These are phyloP conservation scores for Platyura marginata DNA, from an alignment of 1,140 invertebrate species.

Conservation along the genomic window DNA sequence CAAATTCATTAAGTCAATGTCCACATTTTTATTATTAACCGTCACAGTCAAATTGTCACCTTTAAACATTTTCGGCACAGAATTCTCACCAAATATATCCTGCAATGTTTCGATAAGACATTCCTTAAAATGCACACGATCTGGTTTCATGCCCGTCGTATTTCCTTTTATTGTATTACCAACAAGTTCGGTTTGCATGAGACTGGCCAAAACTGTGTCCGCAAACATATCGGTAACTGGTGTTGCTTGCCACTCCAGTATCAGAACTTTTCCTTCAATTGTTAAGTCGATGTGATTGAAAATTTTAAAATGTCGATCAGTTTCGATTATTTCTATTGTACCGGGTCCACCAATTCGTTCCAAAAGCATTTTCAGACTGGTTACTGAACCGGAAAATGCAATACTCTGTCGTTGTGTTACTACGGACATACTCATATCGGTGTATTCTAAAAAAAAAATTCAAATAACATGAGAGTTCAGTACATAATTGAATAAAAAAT, in stretches of 20 bases:
- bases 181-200: slow-evolving; percentile 56
- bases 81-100: slow-evolving; percentile 89
- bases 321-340: slow-evolving; percentile 50
- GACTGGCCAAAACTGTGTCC: slow-evolving; percentile 74
- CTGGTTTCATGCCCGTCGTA: slow-evolving; percentile 44
- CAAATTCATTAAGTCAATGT: slow-evolving; percentile 67
- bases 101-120: slow-evolving; percentile 83
- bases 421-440: slow-evolving; percentile 82
- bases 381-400: slow-evolving; percentile 60
- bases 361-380: slow-evolving; percentile 65
- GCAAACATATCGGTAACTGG: slow-evolving; percentile 97
- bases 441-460: slow-evolving; percentile 56
- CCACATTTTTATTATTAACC: slow-evolving; percentile 67
- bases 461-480: not conserved
- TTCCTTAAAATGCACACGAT: slow-evolving; percentile 79
- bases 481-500: slow-evolving; percentile 1
- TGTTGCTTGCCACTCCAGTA: slow-evolving; percentile 84
- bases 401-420: slow-evolving; percentile 83
- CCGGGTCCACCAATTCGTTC: slow-evolving; percentile 59
- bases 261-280: slow-evolving; percentile 67
- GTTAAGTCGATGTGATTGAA: slow-evolving; percentile 65
- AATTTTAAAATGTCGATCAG: slow-evolving; percentile 49
- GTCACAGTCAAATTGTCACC: slow-evolving; percentile 73
- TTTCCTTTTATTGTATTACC: slow-evolving; percentile 37
- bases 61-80: slow-evolving; percentile 87